These are phyloP conservation scores for Chelonoidis abingdonii DNA, from an alignment of 2,113 vertebrate species.

Conservation along the genomic window DNA sequence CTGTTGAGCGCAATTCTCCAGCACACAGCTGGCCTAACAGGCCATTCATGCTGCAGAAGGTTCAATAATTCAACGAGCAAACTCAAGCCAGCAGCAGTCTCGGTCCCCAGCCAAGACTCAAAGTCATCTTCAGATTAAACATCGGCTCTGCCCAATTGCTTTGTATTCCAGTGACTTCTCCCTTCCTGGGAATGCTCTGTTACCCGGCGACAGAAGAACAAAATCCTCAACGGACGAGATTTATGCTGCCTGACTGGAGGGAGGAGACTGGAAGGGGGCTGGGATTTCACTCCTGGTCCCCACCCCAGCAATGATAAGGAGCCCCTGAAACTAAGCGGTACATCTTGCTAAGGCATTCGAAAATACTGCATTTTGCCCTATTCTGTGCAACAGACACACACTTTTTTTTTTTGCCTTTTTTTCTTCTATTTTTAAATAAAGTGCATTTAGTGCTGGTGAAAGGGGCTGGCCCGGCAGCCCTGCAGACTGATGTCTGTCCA, in stretches of 20 bases:
- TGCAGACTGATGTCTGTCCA: not conserved
- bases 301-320: not conserved
- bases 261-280: not conserved
- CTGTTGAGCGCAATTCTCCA: not conserved
- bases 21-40: not conserved
- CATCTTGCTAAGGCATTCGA: not conserved
- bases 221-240: not conserved
- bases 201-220: not conserved
- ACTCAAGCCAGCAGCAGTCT: constrained; percentile 25
- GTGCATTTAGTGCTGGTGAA: constrained; percentile 69
- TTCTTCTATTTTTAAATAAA: not conserved
- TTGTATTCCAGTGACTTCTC: constrained; percentile 1
- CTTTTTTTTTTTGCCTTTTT: rapidly evolving
- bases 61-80: constrained; percentile 51
- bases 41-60: not conserved
- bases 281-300: rapidly evolving
- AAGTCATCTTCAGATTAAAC: constrained; percentile 14
- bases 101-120: constrained; percentile 22
- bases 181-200: not conserved
- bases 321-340: not conserved
- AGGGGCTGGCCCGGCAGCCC: constrained; percentile 21
- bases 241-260: not conserved
- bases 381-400: not conserved
- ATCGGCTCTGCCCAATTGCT: not conserved
- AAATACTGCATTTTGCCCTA: constrained; percentile 8